Percentiles rank a stretch among this genome's conserved stretches.
These are phyloP conservation scores for Anhinga anhinga DNA, from an alignment of 2,113 vertebrate genomes.

Conservation along the genomic window DNA sequence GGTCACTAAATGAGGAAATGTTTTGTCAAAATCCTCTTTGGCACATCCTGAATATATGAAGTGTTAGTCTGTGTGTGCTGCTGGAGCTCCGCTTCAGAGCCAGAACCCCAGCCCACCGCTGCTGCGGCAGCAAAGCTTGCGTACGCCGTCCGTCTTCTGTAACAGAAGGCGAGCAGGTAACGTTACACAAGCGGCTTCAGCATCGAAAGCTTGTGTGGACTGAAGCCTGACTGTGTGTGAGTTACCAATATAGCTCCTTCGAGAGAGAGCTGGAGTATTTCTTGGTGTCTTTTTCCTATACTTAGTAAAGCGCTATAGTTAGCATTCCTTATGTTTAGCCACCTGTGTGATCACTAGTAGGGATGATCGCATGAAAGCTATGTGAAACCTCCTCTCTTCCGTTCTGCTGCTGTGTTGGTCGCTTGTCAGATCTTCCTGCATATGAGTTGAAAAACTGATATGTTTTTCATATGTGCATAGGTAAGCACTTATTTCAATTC, in stretches of 20 bases:
- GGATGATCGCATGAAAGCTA: neutral
- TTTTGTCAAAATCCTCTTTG: neutral
- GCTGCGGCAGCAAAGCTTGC: neutral
- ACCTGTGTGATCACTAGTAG: neutral
- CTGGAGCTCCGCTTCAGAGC: neutral
- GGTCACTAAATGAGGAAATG: neutral
- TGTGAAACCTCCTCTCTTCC: neutral
- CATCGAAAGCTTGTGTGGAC: neutral
- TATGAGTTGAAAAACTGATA: neutral
- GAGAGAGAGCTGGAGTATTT: neutral
- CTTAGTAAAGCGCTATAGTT: neutral
- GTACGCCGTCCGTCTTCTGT: neutral
- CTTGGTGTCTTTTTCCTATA: neutral
- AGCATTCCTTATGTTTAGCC: slow-evolving; percentile 7
- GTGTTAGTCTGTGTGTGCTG: neutral
- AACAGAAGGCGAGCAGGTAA: neutral
- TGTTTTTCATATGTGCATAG: neutral
- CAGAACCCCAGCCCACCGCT: neutral
- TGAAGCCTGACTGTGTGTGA: neutral
- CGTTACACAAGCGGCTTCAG: neutral
- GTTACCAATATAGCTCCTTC: neutral
- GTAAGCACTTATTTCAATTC: neutral
- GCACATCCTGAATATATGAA: neutral
- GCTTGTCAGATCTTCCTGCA: neutral
- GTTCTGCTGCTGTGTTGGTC: neutral